phyloP scores from a whole-genome alignment of 1,140 invertebrate genomes.

The Drosophila watanabei region DNA sequence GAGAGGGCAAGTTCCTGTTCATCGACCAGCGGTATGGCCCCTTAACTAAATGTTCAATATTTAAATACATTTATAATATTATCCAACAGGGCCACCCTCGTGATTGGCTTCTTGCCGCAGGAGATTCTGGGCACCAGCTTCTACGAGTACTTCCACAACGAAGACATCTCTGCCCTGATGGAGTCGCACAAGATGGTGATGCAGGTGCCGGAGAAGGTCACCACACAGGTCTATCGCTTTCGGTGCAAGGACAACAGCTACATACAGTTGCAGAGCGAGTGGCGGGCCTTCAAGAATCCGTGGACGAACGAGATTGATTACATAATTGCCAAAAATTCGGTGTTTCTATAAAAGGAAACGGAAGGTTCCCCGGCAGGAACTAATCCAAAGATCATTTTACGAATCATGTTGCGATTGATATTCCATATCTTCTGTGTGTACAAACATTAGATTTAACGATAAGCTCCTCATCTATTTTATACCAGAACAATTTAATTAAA shows the following conservation, averaged over 20 bases:
- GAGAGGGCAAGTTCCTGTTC: slow-evolving; percentile 98
- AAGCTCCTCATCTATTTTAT: slow-evolving; percentile 28
- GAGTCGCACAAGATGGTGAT: slow-evolving; percentile 94
- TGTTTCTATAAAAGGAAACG: slow-evolving; percentile 88
- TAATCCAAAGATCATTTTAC: slow-evolving; percentile 11
- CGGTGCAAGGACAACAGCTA: slow-evolving; percentile 91
- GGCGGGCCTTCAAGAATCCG: slow-evolving; percentile 95
- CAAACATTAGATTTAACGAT: slow-evolving; percentile 18
- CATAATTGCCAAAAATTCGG: slow-evolving; percentile 93
- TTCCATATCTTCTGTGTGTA: slow-evolving; percentile 16
- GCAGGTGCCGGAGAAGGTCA: slow-evolving; percentile 88
- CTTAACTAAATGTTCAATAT: not conserved
- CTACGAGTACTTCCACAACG: slow-evolving; percentile 96
- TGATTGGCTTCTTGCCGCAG: slow-evolving; percentile 96
- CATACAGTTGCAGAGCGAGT: slow-evolving; percentile 92
- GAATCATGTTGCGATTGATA: slow-evolving; percentile 4
- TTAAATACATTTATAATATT: not conserved
- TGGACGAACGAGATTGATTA: slow-evolving; percentile 97
- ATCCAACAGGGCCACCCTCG: slow-evolving; percentile 91
- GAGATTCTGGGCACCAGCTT: slow-evolving; percentile 96
- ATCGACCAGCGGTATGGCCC: slow-evolving; percentile 92
- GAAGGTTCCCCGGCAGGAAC: not conserved
- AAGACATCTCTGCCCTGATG: slow-evolving; percentile 93
- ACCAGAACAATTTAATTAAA: slow-evolving; percentile 27
- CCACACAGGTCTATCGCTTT: slow-evolving; percentile 92